Conservation (phyloP, 2,797 vertebrate genomes). For the Monodelphis domestica region DNA sequence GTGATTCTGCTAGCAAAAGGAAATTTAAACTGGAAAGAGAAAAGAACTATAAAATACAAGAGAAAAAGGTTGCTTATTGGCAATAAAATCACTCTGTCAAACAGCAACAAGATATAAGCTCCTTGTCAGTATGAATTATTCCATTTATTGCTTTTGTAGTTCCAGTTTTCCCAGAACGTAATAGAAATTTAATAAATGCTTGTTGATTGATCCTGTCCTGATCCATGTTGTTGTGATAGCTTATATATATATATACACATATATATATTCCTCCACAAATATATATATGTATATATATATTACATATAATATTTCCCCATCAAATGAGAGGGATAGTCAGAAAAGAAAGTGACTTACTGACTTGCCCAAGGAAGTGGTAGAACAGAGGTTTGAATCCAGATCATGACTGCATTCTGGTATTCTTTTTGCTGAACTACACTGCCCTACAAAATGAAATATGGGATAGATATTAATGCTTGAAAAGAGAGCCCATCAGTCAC, state of each 20-base stretch:
- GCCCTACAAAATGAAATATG: not conserved
- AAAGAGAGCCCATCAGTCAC: not conserved
- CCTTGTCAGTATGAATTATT: not conserved
- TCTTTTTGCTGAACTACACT: not conserved
- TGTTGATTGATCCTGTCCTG: too few species aligned
- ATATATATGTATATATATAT: too few species aligned
- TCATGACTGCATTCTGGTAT: not conserved
- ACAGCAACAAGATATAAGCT: not conserved
- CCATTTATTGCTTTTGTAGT: too few species aligned
- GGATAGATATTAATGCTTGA: not conserved
- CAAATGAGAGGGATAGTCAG: not conserved
- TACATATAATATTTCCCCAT: too few species aligned
- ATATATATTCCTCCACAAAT: too few species aligned
- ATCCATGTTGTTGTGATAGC: not conserved
- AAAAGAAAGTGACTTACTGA: not conserved
- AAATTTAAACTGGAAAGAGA: not conserved
- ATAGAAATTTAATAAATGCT: not conserved
- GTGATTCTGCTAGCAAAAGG: not conserved
- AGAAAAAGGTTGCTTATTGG: not conserved
- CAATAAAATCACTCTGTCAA: not conserved
- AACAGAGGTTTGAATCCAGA: not conserved
- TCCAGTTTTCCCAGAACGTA: not conserved
- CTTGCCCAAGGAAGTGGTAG: not conserved
- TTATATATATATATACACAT: too few species aligned
- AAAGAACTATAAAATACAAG: not conserved